phyloP scores from a whole-genome alignment of 1,140 invertebrate genomes.

The Sitophilus oryzae region DNA sequence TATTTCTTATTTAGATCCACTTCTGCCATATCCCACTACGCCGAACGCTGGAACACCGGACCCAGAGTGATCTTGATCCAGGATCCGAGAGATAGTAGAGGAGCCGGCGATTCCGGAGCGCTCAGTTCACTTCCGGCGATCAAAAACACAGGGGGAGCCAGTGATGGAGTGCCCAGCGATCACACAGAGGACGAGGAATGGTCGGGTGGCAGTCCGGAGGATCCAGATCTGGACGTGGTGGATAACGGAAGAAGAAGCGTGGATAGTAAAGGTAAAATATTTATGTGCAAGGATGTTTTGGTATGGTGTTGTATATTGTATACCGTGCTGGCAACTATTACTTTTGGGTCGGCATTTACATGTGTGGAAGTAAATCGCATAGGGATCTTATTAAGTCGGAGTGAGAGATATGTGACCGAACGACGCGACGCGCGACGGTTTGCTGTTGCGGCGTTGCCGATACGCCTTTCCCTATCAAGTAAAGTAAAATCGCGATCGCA shows the following conservation, averaged over 20 bases:
- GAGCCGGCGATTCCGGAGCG: slow-evolving; percentile 10
- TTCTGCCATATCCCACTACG: slow-evolving; percentile 33
- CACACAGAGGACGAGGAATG: slow-evolving; percentile 64
- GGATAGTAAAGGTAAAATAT: slow-evolving; percentile 14
- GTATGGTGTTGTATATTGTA: too few relatives aligned
- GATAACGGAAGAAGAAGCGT: slow-evolving; percentile 12
- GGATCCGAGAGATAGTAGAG: slow-evolving; percentile 17
- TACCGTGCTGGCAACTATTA: too few relatives aligned
- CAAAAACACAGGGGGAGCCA: slow-evolving; percentile 48
- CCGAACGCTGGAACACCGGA: slow-evolving; percentile 32
- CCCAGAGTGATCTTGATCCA: slow-evolving; percentile 31
- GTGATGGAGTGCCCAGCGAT: slow-evolving; percentile 60
- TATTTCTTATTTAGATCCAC: slow-evolving; percentile 28
- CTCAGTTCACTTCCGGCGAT: slow-evolving; percentile 11
- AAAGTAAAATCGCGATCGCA: too few relatives aligned
- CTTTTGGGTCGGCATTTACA: too few relatives aligned
- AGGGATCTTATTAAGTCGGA: too few relatives aligned
- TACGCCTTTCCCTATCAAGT: too few relatives aligned
- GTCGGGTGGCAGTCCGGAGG: slow-evolving; percentile 52
- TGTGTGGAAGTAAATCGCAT: too few relatives aligned
- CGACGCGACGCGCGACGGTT: too few relatives aligned
- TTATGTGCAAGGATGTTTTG: too few relatives aligned
- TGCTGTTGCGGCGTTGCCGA: too few relatives aligned
- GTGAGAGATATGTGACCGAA: too few relatives aligned
- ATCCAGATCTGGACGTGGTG: slow-evolving; percentile 50